Evolutionary conservation across 53 echinoderm and acorn worm genomes (phyloP), one percentile per base, ranked within the genome.

Genomic region (Paracentrotus lividus): DNA sequence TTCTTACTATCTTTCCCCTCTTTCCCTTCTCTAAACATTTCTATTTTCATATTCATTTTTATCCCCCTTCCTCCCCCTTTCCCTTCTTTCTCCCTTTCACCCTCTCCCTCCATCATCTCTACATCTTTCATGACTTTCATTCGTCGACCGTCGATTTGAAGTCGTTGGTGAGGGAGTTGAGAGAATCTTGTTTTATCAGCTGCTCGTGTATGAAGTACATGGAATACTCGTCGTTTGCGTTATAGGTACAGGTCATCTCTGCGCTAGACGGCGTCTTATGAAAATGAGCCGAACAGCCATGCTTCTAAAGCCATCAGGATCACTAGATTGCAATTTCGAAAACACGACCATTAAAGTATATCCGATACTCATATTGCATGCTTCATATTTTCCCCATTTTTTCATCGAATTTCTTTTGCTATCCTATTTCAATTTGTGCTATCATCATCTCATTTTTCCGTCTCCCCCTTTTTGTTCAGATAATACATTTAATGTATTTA

Each of bases 151-250:
- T 47, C 81, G 81, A n/a, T 47, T 81, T 47, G 47, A 81, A 81
- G 45, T 81, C 81, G n/a, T 2, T 81, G 81, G n/a, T 81, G 81
- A 81, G 0, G 26, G 81, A 81, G 47, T 45, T 81, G 81, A 47
- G 9, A 27, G 44, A 47, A 81, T 44, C 81, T 81, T 81, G 81
- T 81, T 81, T 81, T 81, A 81, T 81, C 81, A 81, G 81, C 81
- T 81, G 81, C 49, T 47, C 81, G 47, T 81, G 81, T 81, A 47
- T 81, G 45, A 47, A 81, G 81, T 81, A 47, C 81, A 81, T 26
- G 12, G 9, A 81, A 47, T 3, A 47, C 45, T 26, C 81, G 23
- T 81, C 47, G 45, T 76, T 81, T 24, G 81, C 27, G 6, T 77
- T 77, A 42, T 23, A 34, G 2, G 26, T 81, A 34, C 47, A 47